Evolutionary conservation across 1,140 invertebrate genomes (phyloP).

Genomic region (Euborellia annulipes): DNA sequence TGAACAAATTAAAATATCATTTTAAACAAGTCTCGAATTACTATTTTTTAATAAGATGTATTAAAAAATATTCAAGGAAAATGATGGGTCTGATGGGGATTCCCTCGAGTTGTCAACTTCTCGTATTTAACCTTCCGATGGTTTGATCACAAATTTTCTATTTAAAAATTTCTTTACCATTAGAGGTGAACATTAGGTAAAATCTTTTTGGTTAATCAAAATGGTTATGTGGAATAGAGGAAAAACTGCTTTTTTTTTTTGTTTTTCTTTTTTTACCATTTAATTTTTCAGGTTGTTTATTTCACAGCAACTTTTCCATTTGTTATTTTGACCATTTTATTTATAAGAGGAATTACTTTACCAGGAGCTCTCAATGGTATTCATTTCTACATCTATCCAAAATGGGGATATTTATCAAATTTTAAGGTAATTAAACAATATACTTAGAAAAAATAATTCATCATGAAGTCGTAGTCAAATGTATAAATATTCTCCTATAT

Average conservation of each 20-base stretch:
- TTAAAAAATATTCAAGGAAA: no score
- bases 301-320: slow-evolving; percentile 30
- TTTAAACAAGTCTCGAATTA: no score
- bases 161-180: slow-evolving; percentile 1
- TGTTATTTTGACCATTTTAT: slow-evolving; percentile 34
- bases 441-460: no score
- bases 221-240: slow-evolving; percentile 2
- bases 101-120: no score
- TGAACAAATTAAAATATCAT: no score
- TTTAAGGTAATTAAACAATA: slow-evolving; percentile 31
- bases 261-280: no score
- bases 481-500: no score
- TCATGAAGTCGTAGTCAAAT: no score
- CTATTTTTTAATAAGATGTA: no score
- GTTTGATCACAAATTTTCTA: slow-evolving; percentile 2
- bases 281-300: slow-evolving; percentile 42
- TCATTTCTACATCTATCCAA: slow-evolving; percentile 63
- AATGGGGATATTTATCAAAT: slow-evolving; percentile 55
- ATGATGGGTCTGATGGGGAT: no score
- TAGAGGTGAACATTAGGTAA: neutral
- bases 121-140: no score
- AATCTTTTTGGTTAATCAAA: neutral
- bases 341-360: slow-evolving; percentile 57
- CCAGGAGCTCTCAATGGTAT: slow-evolving; percentile 62
- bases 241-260: no score